phyloP scores from a whole-genome alignment of 2,797 vertebrate species.

The Macropodus opercularis region DNA sequence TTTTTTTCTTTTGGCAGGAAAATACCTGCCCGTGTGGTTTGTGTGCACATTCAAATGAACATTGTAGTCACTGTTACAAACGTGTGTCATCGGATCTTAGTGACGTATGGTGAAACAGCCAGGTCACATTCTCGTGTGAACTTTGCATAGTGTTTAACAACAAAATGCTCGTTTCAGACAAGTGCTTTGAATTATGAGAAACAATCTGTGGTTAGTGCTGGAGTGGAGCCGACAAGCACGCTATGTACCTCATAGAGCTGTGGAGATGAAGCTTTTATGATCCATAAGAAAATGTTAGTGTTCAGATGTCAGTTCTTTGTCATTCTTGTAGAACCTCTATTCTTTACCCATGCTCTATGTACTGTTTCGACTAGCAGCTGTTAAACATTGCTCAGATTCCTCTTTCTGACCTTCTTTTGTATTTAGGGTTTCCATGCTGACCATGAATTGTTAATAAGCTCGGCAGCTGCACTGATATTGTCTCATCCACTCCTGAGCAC shows the following conservation, averaged over 20 bases:
- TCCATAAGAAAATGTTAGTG: background rate
- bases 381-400: conserved; percentile 77
- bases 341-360: conserved; percentile 22
- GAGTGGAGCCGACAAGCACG: background rate
- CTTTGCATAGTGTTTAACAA: background rate
- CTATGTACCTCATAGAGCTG: background rate
- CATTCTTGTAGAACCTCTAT: no score
- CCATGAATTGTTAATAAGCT: conserved; percentile 76
- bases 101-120: background rate
- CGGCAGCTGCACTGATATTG: conserved; percentile 62
- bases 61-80: background rate
- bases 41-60: no score
- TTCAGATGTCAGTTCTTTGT: background rate
- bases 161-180: background rate
- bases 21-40: background rate
- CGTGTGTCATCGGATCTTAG: background rate
- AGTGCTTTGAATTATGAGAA: background rate
- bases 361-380: conserved; percentile 58
- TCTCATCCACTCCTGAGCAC: conserved; percentile 21
- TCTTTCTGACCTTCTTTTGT: conserved; percentile 61
- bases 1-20: background rate
- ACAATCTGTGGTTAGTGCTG: background rate
- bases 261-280: background rate
- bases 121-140: background rate
- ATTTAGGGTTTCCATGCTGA: conserved; percentile 67